These are phyloP conservation scores for Musca domestica DNA, from an alignment of 1,140 invertebrate genomes.

Conservation along the genomic window DNA sequence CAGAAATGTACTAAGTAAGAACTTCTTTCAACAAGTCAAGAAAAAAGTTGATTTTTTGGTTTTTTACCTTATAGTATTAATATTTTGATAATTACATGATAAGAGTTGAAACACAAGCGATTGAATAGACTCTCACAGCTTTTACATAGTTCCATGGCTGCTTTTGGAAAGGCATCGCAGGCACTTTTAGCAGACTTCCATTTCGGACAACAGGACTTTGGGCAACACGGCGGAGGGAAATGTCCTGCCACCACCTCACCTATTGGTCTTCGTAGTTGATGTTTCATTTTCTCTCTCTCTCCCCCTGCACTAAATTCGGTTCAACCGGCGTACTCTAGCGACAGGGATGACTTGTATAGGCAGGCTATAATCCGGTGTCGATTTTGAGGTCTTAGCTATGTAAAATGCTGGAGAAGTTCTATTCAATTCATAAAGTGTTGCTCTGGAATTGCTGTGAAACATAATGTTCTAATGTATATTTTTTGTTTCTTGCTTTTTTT, in stretches of 20 bases:
- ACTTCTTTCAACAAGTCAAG: conserved; percentile 13
- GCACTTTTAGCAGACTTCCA: no score
- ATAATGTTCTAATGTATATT: conserved; percentile 1
- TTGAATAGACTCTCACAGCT: background rate
- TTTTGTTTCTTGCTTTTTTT: conserved; percentile 6
- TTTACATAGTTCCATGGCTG: background rate
- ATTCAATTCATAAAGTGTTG: conserved; percentile 10
- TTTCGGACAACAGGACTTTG: no score
- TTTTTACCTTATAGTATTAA: background rate
- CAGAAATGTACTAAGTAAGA: conserved; percentile 17
- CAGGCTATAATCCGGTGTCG: no score
- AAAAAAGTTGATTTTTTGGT: conserved; percentile 12
- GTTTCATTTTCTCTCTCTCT: no score
- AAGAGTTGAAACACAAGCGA: conserved; percentile 5
- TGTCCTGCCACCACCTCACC: no score
- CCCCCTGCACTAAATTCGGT: background rate
- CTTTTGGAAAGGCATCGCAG: background rate
- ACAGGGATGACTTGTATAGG: no score
- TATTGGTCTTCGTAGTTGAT: no score
- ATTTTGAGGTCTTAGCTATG: no score
- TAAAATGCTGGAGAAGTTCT: background rate
- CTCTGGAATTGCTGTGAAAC: background rate
- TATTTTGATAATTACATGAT: background rate
- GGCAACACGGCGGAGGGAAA: no score
- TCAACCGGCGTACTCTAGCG: background rate